Base-by-base conservation (phyloP, 1,140 invertebrate species). In the Atopsyche davidsoni region DNA sequence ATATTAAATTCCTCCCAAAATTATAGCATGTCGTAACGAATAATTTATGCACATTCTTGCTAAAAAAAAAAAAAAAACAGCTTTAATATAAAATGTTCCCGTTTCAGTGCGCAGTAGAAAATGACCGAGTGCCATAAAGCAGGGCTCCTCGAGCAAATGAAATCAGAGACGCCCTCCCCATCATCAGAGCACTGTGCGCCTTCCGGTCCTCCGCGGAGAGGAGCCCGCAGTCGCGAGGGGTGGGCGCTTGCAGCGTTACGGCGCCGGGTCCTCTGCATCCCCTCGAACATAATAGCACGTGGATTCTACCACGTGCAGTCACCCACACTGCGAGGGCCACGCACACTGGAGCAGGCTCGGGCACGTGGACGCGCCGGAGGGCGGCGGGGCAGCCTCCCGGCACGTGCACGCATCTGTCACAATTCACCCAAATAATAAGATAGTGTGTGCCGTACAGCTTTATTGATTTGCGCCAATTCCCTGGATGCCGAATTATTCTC, bases 381-480 rank as follows among this genome's bases (percentile, higher is more conserved):
- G 22, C 1, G 23, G 16, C 14, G 18, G 6, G 3, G 3, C 1
- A 21, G 38, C 25, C 13, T 16, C 16, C 25, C 21, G 11, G 51
- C 40, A 35, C 17, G 48, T 46, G 43, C 48, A 32, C 24, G 24
- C 53, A 57, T 57, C 55, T 57, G 55, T 44, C 55, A 49, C 49
- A 47, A 19, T 38, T 47, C 44, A 21, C 43, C 38, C 48, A 22
- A 36, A 51, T 45, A 46, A 50, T 50, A 34, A 46, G 2, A 48
- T 31, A 40, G 3, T 17, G 13, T 17, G 23, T 21, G 24, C 31
- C 18, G 9, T 18, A 49, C 31, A 21, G 45, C 32, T 44, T 47
- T 53, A 57, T 57, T 32, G 55, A 57, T 57, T 53, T 49, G 44
- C 21, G 17, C 40, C 42, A 53, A 56, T 53, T 57, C 51, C 55